phyloP scores from a whole-genome alignment of 2,113 vertebrate species.

The Gavialis gangeticus region DNA sequence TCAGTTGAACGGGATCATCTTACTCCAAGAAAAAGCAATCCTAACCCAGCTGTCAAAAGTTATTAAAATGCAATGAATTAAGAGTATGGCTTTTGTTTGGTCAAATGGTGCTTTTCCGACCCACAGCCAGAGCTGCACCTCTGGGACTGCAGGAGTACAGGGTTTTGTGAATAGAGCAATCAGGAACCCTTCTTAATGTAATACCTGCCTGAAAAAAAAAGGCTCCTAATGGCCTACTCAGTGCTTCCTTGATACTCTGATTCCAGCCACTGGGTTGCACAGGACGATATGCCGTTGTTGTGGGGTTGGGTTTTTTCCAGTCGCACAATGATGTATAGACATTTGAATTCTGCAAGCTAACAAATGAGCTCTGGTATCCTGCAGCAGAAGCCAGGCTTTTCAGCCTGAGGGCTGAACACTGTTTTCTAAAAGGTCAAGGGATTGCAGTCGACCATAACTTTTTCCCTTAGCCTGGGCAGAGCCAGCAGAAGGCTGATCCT shows the following conservation, averaged over 20 bases:
- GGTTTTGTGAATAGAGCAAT: neutral
- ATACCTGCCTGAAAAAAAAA: neutral
- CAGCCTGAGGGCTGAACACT: neutral
- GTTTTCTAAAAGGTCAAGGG: neutral
- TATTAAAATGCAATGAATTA: rapidly evolving
- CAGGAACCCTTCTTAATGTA: neutral
- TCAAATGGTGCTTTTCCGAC: neutral
- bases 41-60: neutral
- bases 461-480: neutral
- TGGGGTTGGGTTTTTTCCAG: neutral
- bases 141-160: neutral
- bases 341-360: neutral
- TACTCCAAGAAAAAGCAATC: neutral
- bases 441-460: neutral
- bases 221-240: neutral
- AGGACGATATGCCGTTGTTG: neutral
- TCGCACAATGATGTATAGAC: neutral
- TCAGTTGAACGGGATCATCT: neutral
- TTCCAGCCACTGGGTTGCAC: neutral
- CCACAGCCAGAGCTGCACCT: neutral
- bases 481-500: neutral
- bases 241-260: neutral
- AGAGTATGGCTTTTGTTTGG: neutral
- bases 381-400: neutral
- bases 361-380: neutral